Conservation (phyloP, 2,888 invertebrate genomes). For the Mythimna lalbum region DNA sequence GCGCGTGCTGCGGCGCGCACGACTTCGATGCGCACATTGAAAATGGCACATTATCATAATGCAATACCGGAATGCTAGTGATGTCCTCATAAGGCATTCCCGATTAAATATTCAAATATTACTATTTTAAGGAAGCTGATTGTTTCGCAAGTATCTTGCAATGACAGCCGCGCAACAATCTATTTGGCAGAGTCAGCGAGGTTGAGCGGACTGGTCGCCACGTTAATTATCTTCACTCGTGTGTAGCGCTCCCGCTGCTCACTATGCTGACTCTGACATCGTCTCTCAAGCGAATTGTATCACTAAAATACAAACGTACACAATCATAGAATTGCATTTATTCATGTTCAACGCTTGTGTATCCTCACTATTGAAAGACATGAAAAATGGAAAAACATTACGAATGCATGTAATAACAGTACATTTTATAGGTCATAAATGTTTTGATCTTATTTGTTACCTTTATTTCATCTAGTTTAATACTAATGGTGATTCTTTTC, state of each 20-base stretch:
- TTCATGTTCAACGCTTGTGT: constrained; percentile 1
- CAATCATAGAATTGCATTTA: constrained; percentile 27
- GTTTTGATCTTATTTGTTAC: constrained; percentile 15
- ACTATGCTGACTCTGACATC: constrained; percentile 48
- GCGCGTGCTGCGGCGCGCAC: constrained; percentile 78
- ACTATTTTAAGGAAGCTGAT: constrained; percentile 71
- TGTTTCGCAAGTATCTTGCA: constrained; percentile 68
- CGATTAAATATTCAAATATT: constrained; percentile 78
- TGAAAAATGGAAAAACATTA: constrained; percentile 19
- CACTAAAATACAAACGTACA: constrained; percentile 38
- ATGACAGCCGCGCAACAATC: constrained; percentile 56
- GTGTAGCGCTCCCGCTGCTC: constrained; percentile 44
- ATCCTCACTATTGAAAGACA: constrained; percentile 12
- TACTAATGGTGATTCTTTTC: constrained; percentile 4
- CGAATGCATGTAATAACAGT: constrained; percentile 11
- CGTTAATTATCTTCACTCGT: constrained; percentile 57
- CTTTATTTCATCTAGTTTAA: constrained; percentile 18
- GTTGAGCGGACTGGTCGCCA: constrained; percentile 41
- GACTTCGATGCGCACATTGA: constrained; percentile 83
- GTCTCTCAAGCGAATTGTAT: constrained; percentile 51
- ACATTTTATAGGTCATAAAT: constrained; percentile 24
- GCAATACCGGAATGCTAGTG: constrained; percentile 85
- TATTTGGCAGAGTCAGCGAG: constrained; percentile 60
- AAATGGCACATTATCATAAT: constrained; percentile 89
- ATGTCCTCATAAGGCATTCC: constrained; percentile 80